Evolutionary conservation across 1,140 invertebrate genomes (phyloP).

Genomic region (Campodea augens): DNA sequence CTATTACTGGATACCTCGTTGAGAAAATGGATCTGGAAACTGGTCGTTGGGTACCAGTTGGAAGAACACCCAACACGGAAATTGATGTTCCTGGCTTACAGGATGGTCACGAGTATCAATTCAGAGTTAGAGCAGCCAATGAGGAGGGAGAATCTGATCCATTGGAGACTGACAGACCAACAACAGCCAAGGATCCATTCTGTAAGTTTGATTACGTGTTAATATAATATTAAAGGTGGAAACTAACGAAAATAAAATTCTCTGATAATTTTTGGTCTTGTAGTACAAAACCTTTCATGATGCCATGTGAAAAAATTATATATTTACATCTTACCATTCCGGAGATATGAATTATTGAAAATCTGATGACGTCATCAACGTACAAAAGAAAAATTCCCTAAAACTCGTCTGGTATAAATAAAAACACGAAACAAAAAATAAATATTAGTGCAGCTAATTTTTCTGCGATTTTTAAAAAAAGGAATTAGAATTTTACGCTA

Average conservation of each 20-base stretch:
- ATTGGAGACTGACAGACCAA: slow-evolving; percentile 63
- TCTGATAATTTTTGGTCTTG: no score
- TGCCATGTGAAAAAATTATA: no score
- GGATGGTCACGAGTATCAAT: slow-evolving; percentile 88
- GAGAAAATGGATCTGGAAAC: slow-evolving; percentile 89
- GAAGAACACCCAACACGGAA: slow-evolving; percentile 60
- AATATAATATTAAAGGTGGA: neutral
- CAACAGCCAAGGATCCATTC: slow-evolving; percentile 84
- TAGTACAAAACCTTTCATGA: no score
- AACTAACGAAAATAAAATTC: neutral
- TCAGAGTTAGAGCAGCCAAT: slow-evolving; percentile 93
- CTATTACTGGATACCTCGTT: slow-evolving; percentile 86
- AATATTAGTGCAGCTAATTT: no score
- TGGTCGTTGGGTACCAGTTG: slow-evolving; percentile 83
- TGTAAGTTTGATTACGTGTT: slow-evolving; percentile 43
- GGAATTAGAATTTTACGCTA: no score
- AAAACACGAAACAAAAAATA: no score
- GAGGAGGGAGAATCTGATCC: slow-evolving; percentile 95
- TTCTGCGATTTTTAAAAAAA: no score
- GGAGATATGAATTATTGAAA: no score
- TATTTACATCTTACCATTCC: no score
- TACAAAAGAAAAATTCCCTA: no score
- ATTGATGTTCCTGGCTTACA: slow-evolving; percentile 79
- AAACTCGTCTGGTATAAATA: no score
- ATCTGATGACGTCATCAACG: no score